Percentiles rank a stretch among this genome's conserved stretches.
phyloP scores from a whole-genome alignment of 2,113 vertebrate species.

The Salminus brasiliensis region DNA sequence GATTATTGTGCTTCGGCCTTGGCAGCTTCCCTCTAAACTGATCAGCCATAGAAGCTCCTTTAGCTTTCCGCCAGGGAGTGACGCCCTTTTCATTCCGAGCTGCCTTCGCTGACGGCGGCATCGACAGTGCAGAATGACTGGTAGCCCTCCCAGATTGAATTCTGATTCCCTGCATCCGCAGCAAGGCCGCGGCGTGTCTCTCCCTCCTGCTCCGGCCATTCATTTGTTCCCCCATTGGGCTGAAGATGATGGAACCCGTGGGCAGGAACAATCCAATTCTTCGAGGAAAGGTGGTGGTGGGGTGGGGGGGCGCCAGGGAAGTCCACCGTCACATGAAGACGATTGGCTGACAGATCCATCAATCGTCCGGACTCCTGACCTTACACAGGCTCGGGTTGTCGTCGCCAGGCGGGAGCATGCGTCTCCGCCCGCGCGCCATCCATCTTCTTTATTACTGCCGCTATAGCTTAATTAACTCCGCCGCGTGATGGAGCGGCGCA shows the following conservation, averaged over 20 bases:
- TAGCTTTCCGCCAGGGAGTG: constrained; percentile 5
- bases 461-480: constrained; percentile 74
- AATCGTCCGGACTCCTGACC: constrained; percentile 71
- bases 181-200: constrained; percentile 52
- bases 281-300: constrained; percentile 34
- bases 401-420: constrained; percentile 55
- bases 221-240: constrained; percentile 14
- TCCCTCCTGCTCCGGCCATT: constrained; percentile 25
- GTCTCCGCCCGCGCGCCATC: constrained; percentile 64
- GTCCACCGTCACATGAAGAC: constrained; percentile 49
- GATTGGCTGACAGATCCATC: constrained; percentile 71
- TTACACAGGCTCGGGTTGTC: constrained; percentile 68
- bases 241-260: constrained; percentile 54
- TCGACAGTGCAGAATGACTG: constrained; percentile 65
- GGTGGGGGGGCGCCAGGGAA: constrained; percentile 5
- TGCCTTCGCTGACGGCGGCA: constrained; percentile 56
- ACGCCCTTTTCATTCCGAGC: constrained; percentile 42
- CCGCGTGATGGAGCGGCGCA: constrained; percentile 63
- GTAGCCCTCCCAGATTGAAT: constrained; percentile 60
- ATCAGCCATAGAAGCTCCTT: background rate
- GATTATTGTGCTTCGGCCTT: constrained; percentile 23
- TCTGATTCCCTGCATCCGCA: constrained; percentile 55
- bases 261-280: constrained; percentile 58
- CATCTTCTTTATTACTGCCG: constrained; percentile 75
- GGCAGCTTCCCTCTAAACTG: background rate